A percentile compares a stretch with the other conserved stretches of the same genome.
These are phyloP conservation scores for Hemitrygon akajei DNA, from an alignment of 2,797 vertebrate genomes.

Conservation along the genomic window DNA sequence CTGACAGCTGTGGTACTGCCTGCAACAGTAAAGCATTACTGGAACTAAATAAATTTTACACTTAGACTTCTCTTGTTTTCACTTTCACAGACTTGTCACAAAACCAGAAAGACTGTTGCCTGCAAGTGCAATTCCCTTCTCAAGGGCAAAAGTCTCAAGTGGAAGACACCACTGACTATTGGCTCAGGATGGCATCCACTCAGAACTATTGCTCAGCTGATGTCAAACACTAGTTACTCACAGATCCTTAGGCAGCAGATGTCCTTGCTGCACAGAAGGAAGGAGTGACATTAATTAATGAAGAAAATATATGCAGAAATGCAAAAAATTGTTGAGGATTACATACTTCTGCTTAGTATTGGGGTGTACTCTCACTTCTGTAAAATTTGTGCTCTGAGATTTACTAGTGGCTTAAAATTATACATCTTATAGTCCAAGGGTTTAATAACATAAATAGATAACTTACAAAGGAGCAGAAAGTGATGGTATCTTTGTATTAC, in stretches of 20 bases:
- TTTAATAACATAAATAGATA: background rate
- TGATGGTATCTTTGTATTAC: background rate
- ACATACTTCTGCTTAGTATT: background rate
- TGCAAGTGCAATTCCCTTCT: background rate
- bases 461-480: background rate
- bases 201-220: conserved; percentile 29
- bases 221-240: conserved; percentile 34
- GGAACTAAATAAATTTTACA: background rate
- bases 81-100: background rate
- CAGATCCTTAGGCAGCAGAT: conserved; percentile 37
- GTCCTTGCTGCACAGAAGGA: conserved; percentile 34
- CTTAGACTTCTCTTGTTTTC: background rate
- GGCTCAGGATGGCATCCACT: conserved; percentile 26
- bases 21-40: background rate
- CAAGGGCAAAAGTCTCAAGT: conserved; percentile 24
- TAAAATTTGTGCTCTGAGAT: background rate
- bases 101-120: background rate
- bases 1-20: background rate
- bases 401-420: background rate
- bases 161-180: conserved; percentile 24
- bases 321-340: background rate
- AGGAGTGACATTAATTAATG: conserved; percentile 35
- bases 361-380: background rate
- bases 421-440: background rate
- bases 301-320: conserved; percentile 14